Evolutionary conservation across 2,113 vertebrate species (phyloP).

Genomic region (Ailuropoda melanoleuca): DNA sequence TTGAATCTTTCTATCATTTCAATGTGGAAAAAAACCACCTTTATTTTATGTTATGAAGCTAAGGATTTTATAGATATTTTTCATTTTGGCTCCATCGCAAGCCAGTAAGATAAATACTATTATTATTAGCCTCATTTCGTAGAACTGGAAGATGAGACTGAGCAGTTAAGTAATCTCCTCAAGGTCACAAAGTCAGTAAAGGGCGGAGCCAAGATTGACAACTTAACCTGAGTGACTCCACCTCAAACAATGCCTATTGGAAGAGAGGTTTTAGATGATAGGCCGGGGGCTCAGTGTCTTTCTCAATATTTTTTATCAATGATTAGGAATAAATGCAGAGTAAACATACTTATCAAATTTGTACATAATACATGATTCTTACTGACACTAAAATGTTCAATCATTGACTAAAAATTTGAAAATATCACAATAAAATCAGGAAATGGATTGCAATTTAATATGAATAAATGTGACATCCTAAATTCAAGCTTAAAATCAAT

Average conservation of each 20-base stretch:
- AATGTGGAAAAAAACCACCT: neutral
- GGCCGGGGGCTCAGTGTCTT: neutral
- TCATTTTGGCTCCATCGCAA: neutral
- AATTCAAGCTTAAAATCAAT: neutral
- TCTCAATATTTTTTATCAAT: neutral
- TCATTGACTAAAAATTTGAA: neutral
- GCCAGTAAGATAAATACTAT: neutral
- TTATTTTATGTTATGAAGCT: neutral
- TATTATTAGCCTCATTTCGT: neutral
- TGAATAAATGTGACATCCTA: constrained; percentile 1
- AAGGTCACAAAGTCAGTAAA: neutral
- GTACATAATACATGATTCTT: neutral
- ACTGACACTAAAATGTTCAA: neutral
- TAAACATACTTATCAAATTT: neutral
- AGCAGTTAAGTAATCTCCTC: neutral
- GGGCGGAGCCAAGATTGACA: neutral
- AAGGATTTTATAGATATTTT: neutral
- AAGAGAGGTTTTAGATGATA: neutral
- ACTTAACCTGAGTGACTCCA: neutral
- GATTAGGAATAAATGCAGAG: neutral
- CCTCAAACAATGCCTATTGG: neutral
- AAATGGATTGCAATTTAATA: neutral
- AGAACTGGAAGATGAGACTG: neutral
- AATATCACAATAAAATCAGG: neutral
- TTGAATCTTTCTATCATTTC: neutral